Conservation (phyloP, 2,888 invertebrate genomes). For the Dicyrtomina minuta region DNA sequence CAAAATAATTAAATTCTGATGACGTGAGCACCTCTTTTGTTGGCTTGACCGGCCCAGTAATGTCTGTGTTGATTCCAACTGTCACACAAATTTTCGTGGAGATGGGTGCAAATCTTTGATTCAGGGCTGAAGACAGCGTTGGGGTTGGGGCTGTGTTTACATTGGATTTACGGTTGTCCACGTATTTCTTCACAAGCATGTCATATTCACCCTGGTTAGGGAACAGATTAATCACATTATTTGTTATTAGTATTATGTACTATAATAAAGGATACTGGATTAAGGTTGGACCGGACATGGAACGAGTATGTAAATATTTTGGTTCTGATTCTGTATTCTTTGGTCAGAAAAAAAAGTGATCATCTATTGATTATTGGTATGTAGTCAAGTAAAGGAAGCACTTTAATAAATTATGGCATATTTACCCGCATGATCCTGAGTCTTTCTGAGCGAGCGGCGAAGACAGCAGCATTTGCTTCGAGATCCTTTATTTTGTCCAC, state of each 20-base stretch:
- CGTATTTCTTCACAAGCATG: slow-evolving; percentile 11
- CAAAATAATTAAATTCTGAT: too few species aligned
- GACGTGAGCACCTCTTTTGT: not conserved
- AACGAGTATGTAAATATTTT: too few species aligned
- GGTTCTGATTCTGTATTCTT: not conserved
- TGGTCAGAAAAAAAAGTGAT: too few species aligned
- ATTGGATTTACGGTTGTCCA: not conserved
- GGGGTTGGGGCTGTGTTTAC: not conserved
- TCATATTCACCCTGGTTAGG: slow-evolving; percentile 27
- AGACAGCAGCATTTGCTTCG: slow-evolving; percentile 46
- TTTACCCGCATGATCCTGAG: slow-evolving; percentile 48
- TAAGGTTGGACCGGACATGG: too few species aligned
- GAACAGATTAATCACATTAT: too few species aligned
- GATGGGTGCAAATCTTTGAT: not conserved
- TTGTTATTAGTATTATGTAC: too few species aligned
- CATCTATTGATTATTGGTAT: too few species aligned
- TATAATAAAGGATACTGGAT: too few species aligned
- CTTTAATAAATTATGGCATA: not conserved
- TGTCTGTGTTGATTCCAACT: slow-evolving; percentile 24
- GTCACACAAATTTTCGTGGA: slow-evolving; percentile 2
- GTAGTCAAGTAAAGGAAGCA: too few species aligned
- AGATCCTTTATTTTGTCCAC: slow-evolving; percentile 48
- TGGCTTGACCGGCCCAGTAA: slow-evolving; percentile 18
- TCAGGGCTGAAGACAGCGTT: not conserved
- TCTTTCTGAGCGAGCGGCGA: slow-evolving; percentile 46